Conservation (phyloP, 2,888 invertebrate species). For the Eristalis intricaria region DNA sequence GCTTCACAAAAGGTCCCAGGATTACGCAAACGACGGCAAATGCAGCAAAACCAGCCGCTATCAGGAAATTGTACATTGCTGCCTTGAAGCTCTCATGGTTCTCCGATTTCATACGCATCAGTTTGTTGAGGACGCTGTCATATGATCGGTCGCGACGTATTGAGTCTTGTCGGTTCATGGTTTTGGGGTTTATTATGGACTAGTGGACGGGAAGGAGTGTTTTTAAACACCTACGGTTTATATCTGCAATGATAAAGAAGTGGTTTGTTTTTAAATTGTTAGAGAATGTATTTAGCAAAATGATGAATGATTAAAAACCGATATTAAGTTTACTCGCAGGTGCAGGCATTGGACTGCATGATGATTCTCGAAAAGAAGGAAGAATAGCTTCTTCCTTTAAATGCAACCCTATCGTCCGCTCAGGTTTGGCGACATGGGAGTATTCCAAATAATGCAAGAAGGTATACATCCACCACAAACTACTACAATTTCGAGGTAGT, state of each 20-base stretch:
- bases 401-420: too few relatives aligned
- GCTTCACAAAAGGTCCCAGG: constrained; percentile 95
- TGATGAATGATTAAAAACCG: too few relatives aligned
- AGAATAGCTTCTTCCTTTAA: too few relatives aligned
- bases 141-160: constrained; percentile 80
- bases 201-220: constrained; percentile 16
- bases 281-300: neutral
- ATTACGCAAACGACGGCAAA: constrained; percentile 89
- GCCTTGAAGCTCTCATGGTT: constrained; percentile 80
- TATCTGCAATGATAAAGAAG: neutral
- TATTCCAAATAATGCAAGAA: too few relatives aligned
- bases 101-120: constrained; percentile 78
- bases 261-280: neutral
- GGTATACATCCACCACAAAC: too few relatives aligned
- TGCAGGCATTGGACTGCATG: too few relatives aligned
- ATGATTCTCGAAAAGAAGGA: too few relatives aligned
- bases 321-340: too few relatives aligned
- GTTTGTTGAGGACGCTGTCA: constrained; percentile 79
- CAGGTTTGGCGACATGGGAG: too few relatives aligned
- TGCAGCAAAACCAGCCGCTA: constrained; percentile 79
- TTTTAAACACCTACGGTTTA: neutral
- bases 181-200: constrained; percentile 13
- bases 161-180: constrained; percentile 78
- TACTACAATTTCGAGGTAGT: too few relatives aligned
- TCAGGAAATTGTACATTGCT: constrained; percentile 80